Evolutionary conservation across 2,797 vertebrate species (phyloP), one percentile per base, ranked within the genome.

Genomic region (Salarias fasciatus): DNA sequence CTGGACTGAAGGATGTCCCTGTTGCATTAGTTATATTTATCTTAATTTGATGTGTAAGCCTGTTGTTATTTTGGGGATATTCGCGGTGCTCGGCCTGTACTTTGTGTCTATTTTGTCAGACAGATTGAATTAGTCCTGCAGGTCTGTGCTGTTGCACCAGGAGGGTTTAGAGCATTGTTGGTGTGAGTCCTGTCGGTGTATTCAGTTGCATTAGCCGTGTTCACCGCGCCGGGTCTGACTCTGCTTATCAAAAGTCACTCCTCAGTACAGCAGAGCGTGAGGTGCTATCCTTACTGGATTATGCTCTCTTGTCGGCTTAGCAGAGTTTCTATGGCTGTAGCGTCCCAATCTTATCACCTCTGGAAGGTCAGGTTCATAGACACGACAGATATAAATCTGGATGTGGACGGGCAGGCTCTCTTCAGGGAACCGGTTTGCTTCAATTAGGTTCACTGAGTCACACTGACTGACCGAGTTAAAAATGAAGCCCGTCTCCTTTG

Each of bases 291-390:
- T 69, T 52, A 29, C 10, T 9, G 74, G 83, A 82, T 90, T 89
- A 86, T 28, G 54, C 29, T 40, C 12, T 65, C 54, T 82, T 81
- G 69, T 75, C 66, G n/a, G 56, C 48, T 86, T 82, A 83, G 68
- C 60, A 43, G 48, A 38, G 74, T 83, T 83, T 83, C 73, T 70
- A 64, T 77, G 55, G 79, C 2, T 74, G 86, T 44, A 13, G 62
- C 53, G 41, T 44, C 59, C 7, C 48, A 36, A 69, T 62, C 48
- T 77, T 81, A 67, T 75, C 79, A 69, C 75, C 56, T 67, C 43
- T 31, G 41, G 40, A 46, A 50, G 18, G 42, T 12, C 54, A 1
- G 6, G n/a, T n/a, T n/a, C n/a, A 50, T 53, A 59, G 51, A 59
- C 38, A 5, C 37, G 65, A 69, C 74, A 11, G 58, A n/a, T n/a